Percentiles rank a stretch among this genome's conserved stretches.
These are phyloP conservation scores for Ciconia boyciana DNA, from an alignment of 2,113 vertebrate genomes.

Conservation along the genomic window DNA sequence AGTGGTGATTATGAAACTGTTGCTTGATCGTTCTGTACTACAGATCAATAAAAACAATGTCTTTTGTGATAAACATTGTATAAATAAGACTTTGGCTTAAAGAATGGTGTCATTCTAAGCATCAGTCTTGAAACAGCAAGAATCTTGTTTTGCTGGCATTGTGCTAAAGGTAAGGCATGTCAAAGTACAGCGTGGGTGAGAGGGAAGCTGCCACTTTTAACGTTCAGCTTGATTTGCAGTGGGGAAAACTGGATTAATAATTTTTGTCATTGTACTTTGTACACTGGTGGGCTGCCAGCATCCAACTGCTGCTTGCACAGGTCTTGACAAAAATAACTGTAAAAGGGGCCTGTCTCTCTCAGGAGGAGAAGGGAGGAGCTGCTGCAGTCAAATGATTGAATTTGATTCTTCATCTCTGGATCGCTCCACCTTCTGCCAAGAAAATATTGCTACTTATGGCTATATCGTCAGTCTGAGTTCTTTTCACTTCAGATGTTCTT, in stretches of 20 bases:
- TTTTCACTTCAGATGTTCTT: neutral
- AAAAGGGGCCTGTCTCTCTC: neutral
- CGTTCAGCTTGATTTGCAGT: neutral
- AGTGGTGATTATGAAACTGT: conserved; percentile 1
- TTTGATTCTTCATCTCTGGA: neutral
- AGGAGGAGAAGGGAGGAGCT: neutral
- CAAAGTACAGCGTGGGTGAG: neutral
- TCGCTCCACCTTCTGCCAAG: neutral
- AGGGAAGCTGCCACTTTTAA: neutral
- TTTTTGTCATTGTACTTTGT: conserved; percentile 2
- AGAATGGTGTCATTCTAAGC: neutral
- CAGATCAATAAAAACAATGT: conserved; percentile 22
- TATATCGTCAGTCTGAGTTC: neutral
- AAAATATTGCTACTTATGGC: neutral
- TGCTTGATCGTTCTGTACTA: conserved; percentile 23
- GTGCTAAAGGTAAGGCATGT: neutral
- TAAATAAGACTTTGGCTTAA: neutral
- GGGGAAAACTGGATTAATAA: conserved; percentile 23
- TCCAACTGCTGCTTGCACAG: neutral
- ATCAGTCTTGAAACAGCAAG: neutral
- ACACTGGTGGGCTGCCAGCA: conserved; percentile 47
- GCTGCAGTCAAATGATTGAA: neutral
- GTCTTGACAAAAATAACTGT: neutral
- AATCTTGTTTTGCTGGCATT: neutral
- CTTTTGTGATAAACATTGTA: neutral